Evolutionary conservation across 1,140 invertebrate genomes (phyloP), one percentile per base, ranked within the genome.

Genomic region (Trichonephila inaurata): DNA sequence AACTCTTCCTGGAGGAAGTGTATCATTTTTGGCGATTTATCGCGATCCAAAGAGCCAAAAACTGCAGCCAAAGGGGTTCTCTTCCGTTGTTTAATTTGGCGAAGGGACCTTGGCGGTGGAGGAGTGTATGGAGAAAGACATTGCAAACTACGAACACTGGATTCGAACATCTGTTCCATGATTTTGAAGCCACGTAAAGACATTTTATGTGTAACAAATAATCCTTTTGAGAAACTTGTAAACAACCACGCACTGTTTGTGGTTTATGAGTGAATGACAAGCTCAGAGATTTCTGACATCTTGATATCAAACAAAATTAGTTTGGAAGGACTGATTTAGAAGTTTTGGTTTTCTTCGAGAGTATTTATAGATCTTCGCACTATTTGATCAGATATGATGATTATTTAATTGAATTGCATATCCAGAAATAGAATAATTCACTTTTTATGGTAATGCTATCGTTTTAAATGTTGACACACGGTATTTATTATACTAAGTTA

Each of bases 81-180:
- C 40, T 85, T 94, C 14, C 88, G 21, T 33, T 94, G 93, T 61
- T 94, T 94, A 8, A 94, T 85, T 85, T 94, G 93, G 10, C 93
- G 72, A 19, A 94, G 60, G 33, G 93, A 94, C 21, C 87, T 51
- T 40, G 93, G 77, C 0, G 87, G 40, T 0, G 93, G 87, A 0
- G 93, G 88, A 21, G 93, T 85, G 60, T 85, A 85, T 12, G 87
- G 87, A 18, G 87, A 90, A 18, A 94, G 62, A 69, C 93, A 90
- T 14, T 94, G 93, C 16, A 94, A 66, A 60, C 93, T 85, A 10
- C 93, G 87, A 19, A 94, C 93, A 21, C 93, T 85, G 16, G 93
- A 94, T 33, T 90, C 93, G 40, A 94, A 69, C 93, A 94, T 90
- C 3, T 94, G 87, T 85, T 94, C 93, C 77, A 94, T 77, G 58